phyloP scores from a whole-genome alignment of 2,113 vertebrate species.

The Setophaga petechia region DNA sequence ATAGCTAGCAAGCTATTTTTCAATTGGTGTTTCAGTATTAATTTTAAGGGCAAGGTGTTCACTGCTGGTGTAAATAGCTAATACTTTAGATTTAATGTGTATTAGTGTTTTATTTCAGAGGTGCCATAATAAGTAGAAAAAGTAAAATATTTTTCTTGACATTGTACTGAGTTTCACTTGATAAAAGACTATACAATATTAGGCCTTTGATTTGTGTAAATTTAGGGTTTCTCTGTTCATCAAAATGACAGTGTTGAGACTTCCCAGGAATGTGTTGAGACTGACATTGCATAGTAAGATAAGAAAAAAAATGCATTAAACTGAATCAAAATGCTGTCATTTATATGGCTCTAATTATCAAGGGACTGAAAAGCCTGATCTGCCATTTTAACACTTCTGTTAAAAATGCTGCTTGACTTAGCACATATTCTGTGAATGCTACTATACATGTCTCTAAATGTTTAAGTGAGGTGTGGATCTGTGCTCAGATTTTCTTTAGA shows the following conservation, averaged over 20 bases:
- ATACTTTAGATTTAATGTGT: not conserved
- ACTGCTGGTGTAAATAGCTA: not conserved
- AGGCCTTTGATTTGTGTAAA: not conserved
- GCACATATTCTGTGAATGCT: not conserved
- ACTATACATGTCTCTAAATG: not conserved
- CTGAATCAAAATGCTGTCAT: conserved; percentile 36
- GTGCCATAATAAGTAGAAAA: not conserved
- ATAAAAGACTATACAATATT: not conserved
- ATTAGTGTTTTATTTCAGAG: not conserved
- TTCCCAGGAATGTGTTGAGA: conserved; percentile 33
- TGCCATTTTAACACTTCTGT: not conserved
- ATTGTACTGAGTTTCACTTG: not conserved
- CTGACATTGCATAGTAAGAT: conserved; percentile 7
- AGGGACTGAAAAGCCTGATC: conserved; percentile 2
- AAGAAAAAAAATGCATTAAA: conserved; percentile 22
- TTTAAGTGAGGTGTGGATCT: not conserved
- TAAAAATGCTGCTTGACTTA: not conserved
- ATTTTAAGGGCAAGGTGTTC: not conserved
- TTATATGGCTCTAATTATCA: conserved; percentile 17
- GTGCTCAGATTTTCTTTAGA: not conserved
- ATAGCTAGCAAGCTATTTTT: not conserved
- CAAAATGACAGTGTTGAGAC: conserved; percentile 47
- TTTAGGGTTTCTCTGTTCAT: conserved; percentile 15
- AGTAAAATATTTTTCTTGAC: not conserved
- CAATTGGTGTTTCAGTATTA: not conserved